These are phyloP conservation scores for Acleris emargana DNA, from an alignment of 2,888 invertebrate species.

Conservation along the genomic window DNA sequence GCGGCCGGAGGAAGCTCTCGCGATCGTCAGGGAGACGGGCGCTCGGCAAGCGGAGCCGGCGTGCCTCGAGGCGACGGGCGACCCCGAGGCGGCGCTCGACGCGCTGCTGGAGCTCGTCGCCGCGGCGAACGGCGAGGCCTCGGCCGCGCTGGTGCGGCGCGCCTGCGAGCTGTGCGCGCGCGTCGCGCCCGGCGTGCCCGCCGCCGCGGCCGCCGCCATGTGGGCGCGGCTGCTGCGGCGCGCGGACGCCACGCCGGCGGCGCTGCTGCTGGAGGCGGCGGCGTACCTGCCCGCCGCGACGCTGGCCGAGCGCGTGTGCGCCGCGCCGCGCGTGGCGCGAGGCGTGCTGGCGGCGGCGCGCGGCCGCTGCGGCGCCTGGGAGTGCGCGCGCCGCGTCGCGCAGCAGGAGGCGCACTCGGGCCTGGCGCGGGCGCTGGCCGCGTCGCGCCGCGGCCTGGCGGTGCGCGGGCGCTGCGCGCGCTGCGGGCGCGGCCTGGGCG, in stretches of 20 bases:
- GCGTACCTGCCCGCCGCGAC: conserved; percentile 62
- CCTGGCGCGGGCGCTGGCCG: conserved; percentile 59
- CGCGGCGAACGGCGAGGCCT: conserved; percentile 41
- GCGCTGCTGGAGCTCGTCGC: conserved; percentile 55
- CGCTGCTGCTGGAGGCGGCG: conserved; percentile 64
- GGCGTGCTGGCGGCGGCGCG: conserved; percentile 44
- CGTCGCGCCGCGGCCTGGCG: conserved; percentile 59
- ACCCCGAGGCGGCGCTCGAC: conserved; percentile 66
- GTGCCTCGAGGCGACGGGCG: conserved; percentile 73
- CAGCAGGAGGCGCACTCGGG: conserved; percentile 55
- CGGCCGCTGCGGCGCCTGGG: conserved; percentile 37
- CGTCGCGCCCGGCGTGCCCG: conserved; percentile 57
- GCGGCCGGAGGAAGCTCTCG: conserved; percentile 71
- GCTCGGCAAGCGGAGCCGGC: conserved; percentile 63
- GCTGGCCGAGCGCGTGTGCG: conserved; percentile 54
- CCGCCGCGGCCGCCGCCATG: conserved; percentile 52
- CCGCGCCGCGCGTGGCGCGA: conserved; percentile 52
- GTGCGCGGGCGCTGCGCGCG: conserved; percentile 64
- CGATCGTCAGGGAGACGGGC: conserved; percentile 57
- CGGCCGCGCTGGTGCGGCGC: conserved; percentile 47
- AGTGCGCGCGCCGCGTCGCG: conserved; percentile 52
- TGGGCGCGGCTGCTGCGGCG: conserved; percentile 58
- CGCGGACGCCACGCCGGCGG: conserved; percentile 52
- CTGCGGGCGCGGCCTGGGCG: conserved; percentile 55
- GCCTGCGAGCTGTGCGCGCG: conserved; percentile 64